Evolutionary conservation across 1,140 invertebrate species (phyloP).

Genomic region (Aporrectodea caliginosa): DNA sequence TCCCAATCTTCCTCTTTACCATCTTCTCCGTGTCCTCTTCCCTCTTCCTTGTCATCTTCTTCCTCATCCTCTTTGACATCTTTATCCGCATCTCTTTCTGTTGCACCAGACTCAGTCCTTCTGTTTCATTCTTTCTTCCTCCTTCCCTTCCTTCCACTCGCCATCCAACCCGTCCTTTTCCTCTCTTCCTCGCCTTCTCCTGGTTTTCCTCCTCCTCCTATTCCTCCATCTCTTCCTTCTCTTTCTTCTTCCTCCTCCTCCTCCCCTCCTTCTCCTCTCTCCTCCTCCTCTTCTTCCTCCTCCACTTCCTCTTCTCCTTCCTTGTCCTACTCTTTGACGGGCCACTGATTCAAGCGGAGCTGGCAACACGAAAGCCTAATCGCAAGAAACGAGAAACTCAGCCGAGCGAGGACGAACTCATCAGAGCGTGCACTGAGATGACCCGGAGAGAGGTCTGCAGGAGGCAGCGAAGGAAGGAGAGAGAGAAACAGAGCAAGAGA

Average conservation of each 20-base stretch:
- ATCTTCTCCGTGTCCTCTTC: neutral
- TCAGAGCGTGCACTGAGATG: neutral
- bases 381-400: neutral
- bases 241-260: too few relatives aligned
- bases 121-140: too few relatives aligned
- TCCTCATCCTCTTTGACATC: neutral
- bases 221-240: too few relatives aligned
- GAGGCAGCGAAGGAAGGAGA: too few relatives aligned
- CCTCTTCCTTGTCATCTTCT: too few relatives aligned
- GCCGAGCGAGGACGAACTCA: neutral
- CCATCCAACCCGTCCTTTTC: too few relatives aligned
- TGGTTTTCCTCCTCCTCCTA: too few relatives aligned
- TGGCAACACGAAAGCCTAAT: neutral
- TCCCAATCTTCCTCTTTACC: neutral
- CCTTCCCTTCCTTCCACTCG: constrained; percentile 10
- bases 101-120: neutral
- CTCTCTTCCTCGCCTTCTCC: too few relatives aligned
- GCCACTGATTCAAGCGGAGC: neutral
- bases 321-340: neutral
- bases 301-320: neutral
- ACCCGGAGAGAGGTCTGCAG: too few relatives aligned
- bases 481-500: too few relatives aligned
- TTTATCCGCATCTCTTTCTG: neutral
- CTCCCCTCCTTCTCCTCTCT: neutral
- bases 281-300: neutral